Evolutionary conservation across 2,797 vertebrate species (phyloP).

Genomic region (Anableps anableps): DNA sequence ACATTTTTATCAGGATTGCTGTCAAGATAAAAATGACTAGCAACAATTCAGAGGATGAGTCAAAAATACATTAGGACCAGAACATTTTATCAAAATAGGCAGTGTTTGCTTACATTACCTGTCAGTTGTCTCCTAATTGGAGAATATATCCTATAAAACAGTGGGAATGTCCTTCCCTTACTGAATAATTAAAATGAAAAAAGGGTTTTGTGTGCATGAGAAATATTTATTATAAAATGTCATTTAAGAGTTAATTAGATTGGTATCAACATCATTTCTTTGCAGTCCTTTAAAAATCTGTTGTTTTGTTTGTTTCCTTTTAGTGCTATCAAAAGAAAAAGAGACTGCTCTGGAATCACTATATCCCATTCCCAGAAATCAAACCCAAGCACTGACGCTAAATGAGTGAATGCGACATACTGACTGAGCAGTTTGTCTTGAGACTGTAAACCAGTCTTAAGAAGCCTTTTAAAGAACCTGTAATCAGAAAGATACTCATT

Average conservation of each 20-base stretch:
- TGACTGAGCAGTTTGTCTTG: constrained; percentile 6
- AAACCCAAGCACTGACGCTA: background rate
- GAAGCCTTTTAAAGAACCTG: constrained; percentile 9
- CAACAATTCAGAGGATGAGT: background rate
- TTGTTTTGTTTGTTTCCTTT: background rate
- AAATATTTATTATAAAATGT: background rate
- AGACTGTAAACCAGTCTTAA: constrained; percentile 5
- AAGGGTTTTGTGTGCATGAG: background rate
- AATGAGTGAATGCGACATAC: constrained; percentile 14
- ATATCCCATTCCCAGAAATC: background rate
- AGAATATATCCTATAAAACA: background rate
- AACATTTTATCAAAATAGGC: background rate
- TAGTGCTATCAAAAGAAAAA: background rate
- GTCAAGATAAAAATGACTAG: background rate
- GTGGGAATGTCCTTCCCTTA: background rate
- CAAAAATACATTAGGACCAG: background rate
- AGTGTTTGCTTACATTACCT: background rate
- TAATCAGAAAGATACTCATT: constrained; percentile 1
- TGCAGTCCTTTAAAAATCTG: background rate
- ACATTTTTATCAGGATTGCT: no score
- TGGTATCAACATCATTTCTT: background rate
- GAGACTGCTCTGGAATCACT: background rate
- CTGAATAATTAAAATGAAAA: background rate
- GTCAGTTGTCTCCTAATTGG: background rate
- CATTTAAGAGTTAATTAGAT: background rate